These are phyloP conservation scores for Parauchenoglanis punctatus DNA, from an alignment of 2,797 vertebrate species.

Conservation along the genomic window DNA sequence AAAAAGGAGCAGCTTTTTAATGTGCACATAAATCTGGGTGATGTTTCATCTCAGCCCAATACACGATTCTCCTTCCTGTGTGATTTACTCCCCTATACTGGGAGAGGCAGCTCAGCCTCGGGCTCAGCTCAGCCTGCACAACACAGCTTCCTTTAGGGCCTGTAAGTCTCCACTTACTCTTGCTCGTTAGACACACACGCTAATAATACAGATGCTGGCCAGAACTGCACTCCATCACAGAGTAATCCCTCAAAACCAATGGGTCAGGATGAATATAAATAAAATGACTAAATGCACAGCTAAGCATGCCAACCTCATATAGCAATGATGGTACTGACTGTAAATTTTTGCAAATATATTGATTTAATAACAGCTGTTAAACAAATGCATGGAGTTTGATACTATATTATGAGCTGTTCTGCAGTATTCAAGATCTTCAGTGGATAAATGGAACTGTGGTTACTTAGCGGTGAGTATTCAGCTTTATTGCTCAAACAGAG, in stretches of 20 bases:
- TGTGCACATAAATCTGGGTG: slow-evolving; percentile 76
- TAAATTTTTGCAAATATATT: slow-evolving; percentile 32
- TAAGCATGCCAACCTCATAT: slow-evolving; percentile 58
- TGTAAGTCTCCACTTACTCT: slow-evolving; percentile 55
- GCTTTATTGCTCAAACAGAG: slow-evolving; percentile 41
- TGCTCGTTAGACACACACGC: slow-evolving; percentile 70
- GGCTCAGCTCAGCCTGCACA: slow-evolving; percentile 28
- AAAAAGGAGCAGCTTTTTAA: slow-evolving; percentile 76
- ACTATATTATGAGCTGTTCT: not conserved
- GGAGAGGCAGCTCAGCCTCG: slow-evolving; percentile 52
- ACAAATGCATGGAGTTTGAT: slow-evolving; percentile 13
- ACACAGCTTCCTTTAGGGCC: slow-evolving; percentile 50
- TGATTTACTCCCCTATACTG: slow-evolving; percentile 73
- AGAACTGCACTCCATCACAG: slow-evolving; percentile 71
- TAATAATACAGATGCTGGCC: slow-evolving; percentile 67
- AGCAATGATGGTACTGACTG: slow-evolving; percentile 12
- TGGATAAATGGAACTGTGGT: slow-evolving; percentile 39
- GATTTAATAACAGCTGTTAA: slow-evolving; percentile 35
- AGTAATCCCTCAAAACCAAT: slow-evolving; percentile 64
- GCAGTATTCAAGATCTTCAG: slow-evolving; percentile 5
- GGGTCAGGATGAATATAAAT: slow-evolving; percentile 21
- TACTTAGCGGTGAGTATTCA: slow-evolving; percentile 41
- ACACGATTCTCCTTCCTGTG: slow-evolving; percentile 72
- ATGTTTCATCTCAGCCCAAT: slow-evolving; percentile 77
- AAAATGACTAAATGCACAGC: slow-evolving; percentile 29